Evolutionary conservation across 2,113 vertebrate genomes (phyloP), one percentile per base, ranked within the genome.

Genomic region (Microtus oregoni): DNA sequence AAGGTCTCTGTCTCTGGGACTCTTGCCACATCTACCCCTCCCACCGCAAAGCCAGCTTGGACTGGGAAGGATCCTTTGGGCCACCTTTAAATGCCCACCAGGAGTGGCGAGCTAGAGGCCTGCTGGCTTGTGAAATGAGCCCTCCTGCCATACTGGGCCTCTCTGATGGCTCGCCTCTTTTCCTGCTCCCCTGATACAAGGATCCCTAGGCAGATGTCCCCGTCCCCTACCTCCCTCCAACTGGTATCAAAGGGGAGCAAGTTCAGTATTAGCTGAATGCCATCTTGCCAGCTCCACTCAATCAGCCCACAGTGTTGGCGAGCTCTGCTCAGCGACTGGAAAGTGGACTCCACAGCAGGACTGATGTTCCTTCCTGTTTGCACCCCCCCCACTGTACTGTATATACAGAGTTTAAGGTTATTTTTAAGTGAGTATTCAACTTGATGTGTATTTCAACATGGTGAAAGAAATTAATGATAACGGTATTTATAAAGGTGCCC

Each of bases 371-470:
- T 97, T 97, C 97, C 97, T 97, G 97, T 98, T 98, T 98, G 98
- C 98, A 98, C 98, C 95, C 97, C 98, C 52, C 52, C 13, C 96
- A 95, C 97, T 98, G 93, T 98, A 98, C 95, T 99, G 98, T 98
- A 98, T 97, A 98, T 98, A 98, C 97, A 98, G 98, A 94, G 97
- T 98, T 98, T 97, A 96, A 99, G 91, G 98, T 98, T 99, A 99
- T 99, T 99, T 99, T 98, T 98, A 98, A 99, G 99, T 99, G 99
- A 99, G 98, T 99, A 97, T 96, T 98, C 98, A 98, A 98, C 97
- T 97, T 96, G 97, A 98, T 94, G 91, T 98, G 98, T 98, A 97
- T 98, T 98, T 98, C 95, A 96, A 98, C 96, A 94, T 98, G 98
- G 97, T 99, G 98, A 97, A 94, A 94, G 86, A 58, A 81, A 97